A percentile compares a stretch with the other conserved stretches of the same genome.
These are phyloP conservation scores for Orgyia antiqua DNA, from an alignment of 2,888 invertebrate genomes.

Conservation along the genomic window DNA sequence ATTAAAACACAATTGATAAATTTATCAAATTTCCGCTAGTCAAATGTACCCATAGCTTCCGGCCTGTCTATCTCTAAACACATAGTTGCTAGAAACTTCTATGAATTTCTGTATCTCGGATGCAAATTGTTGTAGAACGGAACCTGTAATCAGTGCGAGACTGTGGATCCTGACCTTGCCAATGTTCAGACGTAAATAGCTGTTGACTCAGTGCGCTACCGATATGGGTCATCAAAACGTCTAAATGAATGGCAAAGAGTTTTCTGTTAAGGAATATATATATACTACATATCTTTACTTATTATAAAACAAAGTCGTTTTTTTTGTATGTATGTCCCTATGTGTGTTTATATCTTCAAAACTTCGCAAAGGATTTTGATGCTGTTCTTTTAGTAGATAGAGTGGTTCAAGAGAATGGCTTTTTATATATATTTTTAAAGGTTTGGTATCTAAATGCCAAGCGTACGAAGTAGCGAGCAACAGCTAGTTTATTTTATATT, in stretches of 20 bases:
- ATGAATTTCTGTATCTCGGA: neutral
- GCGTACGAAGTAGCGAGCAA: too few relatives aligned
- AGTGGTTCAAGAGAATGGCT: constrained; percentile 9
- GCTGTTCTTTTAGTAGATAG: too few relatives aligned
- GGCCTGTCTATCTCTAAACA: constrained; percentile 7
- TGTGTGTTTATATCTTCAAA: too few relatives aligned
- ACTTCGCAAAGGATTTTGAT: too few relatives aligned
- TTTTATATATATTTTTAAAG: too few relatives aligned
- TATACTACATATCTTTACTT: too few relatives aligned
- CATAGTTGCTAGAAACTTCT: neutral
- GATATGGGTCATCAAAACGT: constrained; percentile 5
- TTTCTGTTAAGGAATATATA: too few relatives aligned
- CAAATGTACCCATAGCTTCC: constrained; percentile 8
- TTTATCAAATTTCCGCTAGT: neutral
- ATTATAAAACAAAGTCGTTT: too few relatives aligned
- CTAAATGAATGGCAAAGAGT: constrained; percentile 1
- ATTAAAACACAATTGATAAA: too few relatives aligned
- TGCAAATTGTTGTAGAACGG: constrained; percentile 16
- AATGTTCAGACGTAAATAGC: constrained; percentile 4
- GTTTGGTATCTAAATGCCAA: too few relatives aligned
- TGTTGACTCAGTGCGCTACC: constrained; percentile 4
- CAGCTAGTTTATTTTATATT: too few relatives aligned
- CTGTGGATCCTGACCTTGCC: constrained; percentile 15
- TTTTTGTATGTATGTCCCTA: too few relatives aligned
- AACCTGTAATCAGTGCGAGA: constrained; percentile 17